Evolutionary conservation across 2,113 vertebrate genomes (phyloP).

Genomic region (Notothenia coriiceps): DNA sequence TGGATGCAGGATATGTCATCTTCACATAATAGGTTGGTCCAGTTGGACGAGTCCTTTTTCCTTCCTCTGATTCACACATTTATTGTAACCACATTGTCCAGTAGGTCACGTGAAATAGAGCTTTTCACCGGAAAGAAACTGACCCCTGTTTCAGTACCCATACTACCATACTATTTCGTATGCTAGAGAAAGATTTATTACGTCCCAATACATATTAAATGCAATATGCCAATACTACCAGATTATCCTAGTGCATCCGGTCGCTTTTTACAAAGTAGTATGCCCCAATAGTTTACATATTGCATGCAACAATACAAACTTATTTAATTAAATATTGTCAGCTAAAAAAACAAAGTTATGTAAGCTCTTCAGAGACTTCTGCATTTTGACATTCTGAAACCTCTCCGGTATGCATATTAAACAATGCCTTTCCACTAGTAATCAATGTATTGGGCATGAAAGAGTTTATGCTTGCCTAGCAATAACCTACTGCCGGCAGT

Average conservation of each 20-base stretch:
- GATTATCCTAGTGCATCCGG: background rate
- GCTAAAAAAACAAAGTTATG: background rate
- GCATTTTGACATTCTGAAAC: background rate
- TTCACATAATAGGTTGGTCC: constrained; percentile 9
- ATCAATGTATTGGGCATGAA: too few species aligned
- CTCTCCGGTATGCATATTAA: background rate
- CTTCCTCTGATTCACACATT: constrained; percentile 35
- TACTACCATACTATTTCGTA: too few species aligned
- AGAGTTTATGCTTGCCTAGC: too few species aligned
- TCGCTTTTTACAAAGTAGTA: background rate
- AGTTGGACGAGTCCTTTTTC: constrained; percentile 2
- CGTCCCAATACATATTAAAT: too few species aligned
- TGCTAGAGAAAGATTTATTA: too few species aligned
- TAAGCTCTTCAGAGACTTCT: background rate
- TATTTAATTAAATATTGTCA: background rate
- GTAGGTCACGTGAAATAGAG: constrained; percentile 52
- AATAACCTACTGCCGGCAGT: too few species aligned
- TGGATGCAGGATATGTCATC: constrained; percentile 31
- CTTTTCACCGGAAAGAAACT: constrained; percentile 31
- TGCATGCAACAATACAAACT: background rate
- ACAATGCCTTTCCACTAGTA: background rate
- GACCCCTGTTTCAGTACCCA: background rate
- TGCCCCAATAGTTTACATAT: too few species aligned
- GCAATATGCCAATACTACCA: background rate
- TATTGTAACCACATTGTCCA: constrained; percentile 31